Percentiles rank a stretch among this genome's conserved stretches.
Evolutionary conservation across 2,888 invertebrate species (phyloP).

Genomic region (Tenthredo notha): DNA sequence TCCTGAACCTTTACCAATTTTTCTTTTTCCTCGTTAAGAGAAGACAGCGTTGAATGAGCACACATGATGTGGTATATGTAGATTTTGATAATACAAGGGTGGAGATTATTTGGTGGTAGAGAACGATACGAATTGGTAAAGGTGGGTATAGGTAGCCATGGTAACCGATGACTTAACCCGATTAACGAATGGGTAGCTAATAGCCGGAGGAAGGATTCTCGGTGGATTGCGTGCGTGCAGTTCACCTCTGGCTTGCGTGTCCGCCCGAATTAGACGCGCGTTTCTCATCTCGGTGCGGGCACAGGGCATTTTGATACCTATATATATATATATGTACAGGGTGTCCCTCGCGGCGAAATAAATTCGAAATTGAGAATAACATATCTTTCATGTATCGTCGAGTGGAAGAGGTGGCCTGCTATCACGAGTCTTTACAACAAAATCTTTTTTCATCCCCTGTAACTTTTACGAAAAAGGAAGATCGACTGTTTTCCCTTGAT

Average conservation of each 20-base stretch:
- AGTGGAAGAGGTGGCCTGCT: not conserved
- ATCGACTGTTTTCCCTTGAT: not conserved
- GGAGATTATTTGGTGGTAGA: slow-evolving; percentile 2
- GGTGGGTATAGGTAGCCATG: slow-evolving; percentile 29
- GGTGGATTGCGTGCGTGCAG: slow-evolving; percentile 51
- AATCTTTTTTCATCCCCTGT: not conserved
- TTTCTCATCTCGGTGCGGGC: slow-evolving; percentile 16
- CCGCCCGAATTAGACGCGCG: slow-evolving; percentile 6
- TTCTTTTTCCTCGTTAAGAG: not conserved
- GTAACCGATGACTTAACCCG: slow-evolving; percentile 67
- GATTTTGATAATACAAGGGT: not conserved
- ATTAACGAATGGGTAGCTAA: slow-evolving; percentile 67
- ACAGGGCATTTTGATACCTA: not conserved
- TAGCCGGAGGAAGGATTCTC: slow-evolving; percentile 66
- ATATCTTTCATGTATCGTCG: not conserved
- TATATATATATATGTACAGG: not conserved
- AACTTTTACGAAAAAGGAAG: no score
- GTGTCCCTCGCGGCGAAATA: not conserved
- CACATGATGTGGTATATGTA: not conserved
- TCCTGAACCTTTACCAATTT: not conserved
- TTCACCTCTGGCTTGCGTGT: slow-evolving; percentile 46
- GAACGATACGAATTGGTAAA: not conserved
- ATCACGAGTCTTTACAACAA: not conserved
- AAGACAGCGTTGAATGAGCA: not conserved
- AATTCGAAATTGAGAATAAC: not conserved